Conservation (phyloP, 2,888 invertebrate genomes). For the Drosophila differens region DNA sequence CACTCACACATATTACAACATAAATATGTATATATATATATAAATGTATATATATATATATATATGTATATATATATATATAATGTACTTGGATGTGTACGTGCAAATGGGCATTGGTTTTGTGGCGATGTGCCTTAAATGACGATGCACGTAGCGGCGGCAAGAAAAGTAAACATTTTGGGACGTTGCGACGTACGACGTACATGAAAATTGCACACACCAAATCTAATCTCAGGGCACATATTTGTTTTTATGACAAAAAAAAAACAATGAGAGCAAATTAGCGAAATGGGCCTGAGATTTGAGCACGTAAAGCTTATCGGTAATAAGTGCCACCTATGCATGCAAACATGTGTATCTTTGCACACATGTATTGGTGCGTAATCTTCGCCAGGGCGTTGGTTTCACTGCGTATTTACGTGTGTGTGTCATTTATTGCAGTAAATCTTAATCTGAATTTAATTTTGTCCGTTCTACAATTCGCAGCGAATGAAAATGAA, state of each 20-base stretch:
- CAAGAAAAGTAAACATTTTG: conserved; percentile 52
- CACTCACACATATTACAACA: neutral
- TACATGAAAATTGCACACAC: conserved; percentile 22
- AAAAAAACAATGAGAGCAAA: conserved; percentile 30
- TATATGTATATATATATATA: conserved; percentile 24
- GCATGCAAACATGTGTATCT: conserved; percentile 14
- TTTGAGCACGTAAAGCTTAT: conserved; percentile 68
- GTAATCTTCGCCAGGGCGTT: conserved; percentile 10
- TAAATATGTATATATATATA: neutral
- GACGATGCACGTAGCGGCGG: conserved; percentile 56
- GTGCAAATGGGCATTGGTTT: conserved; percentile 29
- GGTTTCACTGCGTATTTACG: conserved; percentile 9
- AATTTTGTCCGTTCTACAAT: neutral
- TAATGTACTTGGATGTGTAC: conserved; percentile 33
- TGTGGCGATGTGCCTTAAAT: conserved; percentile 34
- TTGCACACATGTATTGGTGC: conserved; percentile 3
- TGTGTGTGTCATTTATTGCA: neutral
- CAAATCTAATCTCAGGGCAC: conserved; percentile 66
- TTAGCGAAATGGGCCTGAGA: conserved; percentile 20
- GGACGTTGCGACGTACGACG: conserved; percentile 1
- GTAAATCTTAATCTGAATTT: neutral
- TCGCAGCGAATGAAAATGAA: too few relatives aligned
- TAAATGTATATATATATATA: conserved; percentile 4
- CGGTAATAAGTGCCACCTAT: conserved; percentile 52
- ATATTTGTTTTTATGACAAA: conserved; percentile 52